Evolutionary conservation across 2,797 vertebrate species (phyloP), one percentile per base, ranked within the genome.

Genomic region (Aphelocoma californica): DNA sequence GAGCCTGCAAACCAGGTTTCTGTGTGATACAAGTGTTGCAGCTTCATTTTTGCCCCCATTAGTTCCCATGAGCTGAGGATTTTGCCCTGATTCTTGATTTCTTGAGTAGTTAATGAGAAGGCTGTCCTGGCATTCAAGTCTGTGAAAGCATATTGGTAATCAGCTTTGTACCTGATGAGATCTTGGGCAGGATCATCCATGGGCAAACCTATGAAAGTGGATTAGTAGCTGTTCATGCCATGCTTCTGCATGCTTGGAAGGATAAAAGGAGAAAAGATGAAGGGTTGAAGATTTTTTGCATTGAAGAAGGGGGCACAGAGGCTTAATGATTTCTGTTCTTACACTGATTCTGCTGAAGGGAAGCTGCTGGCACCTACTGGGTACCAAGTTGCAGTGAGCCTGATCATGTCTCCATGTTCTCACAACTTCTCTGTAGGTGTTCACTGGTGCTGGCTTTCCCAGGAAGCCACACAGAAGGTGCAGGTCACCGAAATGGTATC

Each of bases 11-110:
- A 38, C 32, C 38, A 32, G 2, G 0, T 29, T 74, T 65, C 34
- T 72, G 38, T 24, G 9, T 65, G 36, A 29, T 17, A 2, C 4
- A 67, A 40, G 40, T 60, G 29, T 23, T 70, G 48, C 12, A 62
- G n/a, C 44, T 82, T 90, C 28, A 4, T 44, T 91, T 74, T 71
- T 73, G 31, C 17, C 26, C 60, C 25, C 9, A 2, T 61, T 70
- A 31, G 8, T 32, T 83, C 62, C 25, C 10, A 14, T 10, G 44
- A 91, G 5, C 8, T 56, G 66, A 62, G 56, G 69, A n/a, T 86
- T 89, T 73, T 62, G 34, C 53, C 34, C 74, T 18, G 26, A 38
- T 88, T 86, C 25, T 85, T 88, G n/a, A 32, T 87, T 90, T 86
- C 25, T 73, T 81, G 57, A 42, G 36, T 36, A 58, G 42, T 2